Conservation (phyloP, 92 coral and sea anemone species). For the Metridium senile region DNA sequence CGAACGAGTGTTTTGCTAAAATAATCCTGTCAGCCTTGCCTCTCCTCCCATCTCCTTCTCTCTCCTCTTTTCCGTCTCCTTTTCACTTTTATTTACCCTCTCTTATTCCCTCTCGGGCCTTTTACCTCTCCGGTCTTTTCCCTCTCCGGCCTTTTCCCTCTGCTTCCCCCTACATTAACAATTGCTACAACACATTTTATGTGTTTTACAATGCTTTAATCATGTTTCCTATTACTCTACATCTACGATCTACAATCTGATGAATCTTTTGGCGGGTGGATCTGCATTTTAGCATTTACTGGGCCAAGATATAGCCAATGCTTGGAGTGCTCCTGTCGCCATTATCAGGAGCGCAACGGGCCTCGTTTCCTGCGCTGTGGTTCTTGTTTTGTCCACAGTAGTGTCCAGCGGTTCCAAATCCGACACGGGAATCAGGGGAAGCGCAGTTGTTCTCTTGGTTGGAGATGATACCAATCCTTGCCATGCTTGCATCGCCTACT, state of each 20-base stretch:
- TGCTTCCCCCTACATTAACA: background rate
- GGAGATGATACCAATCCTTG: conserved; percentile 28
- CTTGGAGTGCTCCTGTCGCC: conserved; percentile 20
- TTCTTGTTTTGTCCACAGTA: conserved; percentile 7
- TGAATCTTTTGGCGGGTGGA: background rate
- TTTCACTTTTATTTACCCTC: too few species aligned
- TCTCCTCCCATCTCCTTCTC: too few species aligned
- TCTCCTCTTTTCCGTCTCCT: too few species aligned
- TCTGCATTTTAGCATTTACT: background rate
- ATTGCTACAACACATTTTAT: background rate
- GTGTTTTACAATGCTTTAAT: background rate
- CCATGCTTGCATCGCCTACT: background rate
- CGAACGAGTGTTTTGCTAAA: too few species aligned
- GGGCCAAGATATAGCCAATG: conserved; percentile 20
- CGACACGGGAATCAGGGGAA: conserved; percentile 35
- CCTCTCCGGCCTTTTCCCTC: background rate
- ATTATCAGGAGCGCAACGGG: conserved; percentile 12
- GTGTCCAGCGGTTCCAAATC: conserved; percentile 28
- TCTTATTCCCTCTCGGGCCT: too few species aligned
- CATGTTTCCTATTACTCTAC: background rate
- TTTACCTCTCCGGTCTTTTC: background rate
- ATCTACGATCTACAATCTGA: background rate
- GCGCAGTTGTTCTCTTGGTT: conserved; percentile 40
- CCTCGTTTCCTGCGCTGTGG: conserved; percentile 25
- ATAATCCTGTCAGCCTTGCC: too few species aligned